Base-by-base conservation (phyloP, 1,140 invertebrate species). In the Dendroctonus ponderosae region DNA sequence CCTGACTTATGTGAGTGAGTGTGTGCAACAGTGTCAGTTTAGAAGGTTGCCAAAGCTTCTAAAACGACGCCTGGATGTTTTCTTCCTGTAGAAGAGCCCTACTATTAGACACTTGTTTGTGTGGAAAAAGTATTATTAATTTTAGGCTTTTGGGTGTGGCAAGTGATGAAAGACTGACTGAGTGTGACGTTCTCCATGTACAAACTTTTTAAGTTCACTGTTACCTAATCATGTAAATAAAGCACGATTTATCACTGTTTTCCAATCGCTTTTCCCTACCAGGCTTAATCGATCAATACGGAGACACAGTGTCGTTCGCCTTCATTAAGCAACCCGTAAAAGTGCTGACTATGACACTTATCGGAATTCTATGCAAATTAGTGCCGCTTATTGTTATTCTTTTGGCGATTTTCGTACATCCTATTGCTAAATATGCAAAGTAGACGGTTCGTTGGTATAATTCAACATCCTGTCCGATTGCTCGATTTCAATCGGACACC, bases 381-480 rank as follows among this genome's bases (percentile, higher is more conserved):
- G 26, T 26, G 40, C 3, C 40, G 62, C 62, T 63, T 63, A 63
- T 63, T 63, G 42, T 63, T 63, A 63, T 63, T 63, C 62, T 56
- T 63, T 63, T 54, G n/a, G 42, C 51, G 52, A 56, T 46, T 54
- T 54, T 56, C 41, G 43, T 44, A 56, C 62, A 56, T 63, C 62
- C 62, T 63, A 44, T 63, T 43, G 62, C 62, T 56, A 48, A 53
- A 44, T 63, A 63, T 63, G 62, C 62, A 63, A 63, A 63, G 42
- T 63, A n/a, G 62, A 62, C 52, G 40, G 56, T 49, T n/a, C 40
- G 60, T 52, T 26, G 26, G 26, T 26, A 26, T 26, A 26, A 26
- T 26, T 26, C 26, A 41, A 62, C 44, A 54, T 63, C 62, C 62
- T 63, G 62, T 50, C 58, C 11, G 26, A 26, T 26, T 26, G 26